Conservation (phyloP, 2,113 vertebrate genomes). For the Fulmarus glacialis region DNA sequence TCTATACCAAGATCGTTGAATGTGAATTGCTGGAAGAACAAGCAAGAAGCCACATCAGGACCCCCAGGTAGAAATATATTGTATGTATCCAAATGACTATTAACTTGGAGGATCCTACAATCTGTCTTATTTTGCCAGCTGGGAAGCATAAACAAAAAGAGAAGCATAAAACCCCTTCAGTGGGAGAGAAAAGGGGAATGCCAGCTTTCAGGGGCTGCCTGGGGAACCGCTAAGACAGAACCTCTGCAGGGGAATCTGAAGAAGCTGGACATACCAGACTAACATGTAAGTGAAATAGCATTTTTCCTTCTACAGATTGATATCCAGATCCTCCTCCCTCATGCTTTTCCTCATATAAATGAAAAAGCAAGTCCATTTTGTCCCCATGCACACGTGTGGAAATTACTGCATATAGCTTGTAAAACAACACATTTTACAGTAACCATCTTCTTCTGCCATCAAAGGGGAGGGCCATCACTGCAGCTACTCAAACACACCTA, state of each 20-base stretch:
- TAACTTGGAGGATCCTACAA: not conserved
- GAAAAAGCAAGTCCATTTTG: not conserved
- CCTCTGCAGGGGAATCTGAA: not conserved
- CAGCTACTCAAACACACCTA: not conserved
- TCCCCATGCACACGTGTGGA: rapidly evolving
- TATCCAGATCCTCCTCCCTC: not conserved
- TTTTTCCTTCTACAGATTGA: not conserved
- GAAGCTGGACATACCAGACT: not conserved
- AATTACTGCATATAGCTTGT: rapidly evolving
- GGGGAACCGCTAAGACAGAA: not conserved
- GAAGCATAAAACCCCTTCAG: not conserved
- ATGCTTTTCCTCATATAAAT: not conserved
- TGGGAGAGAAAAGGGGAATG: not conserved
- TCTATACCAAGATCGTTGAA: not conserved
- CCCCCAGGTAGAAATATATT: not conserved
- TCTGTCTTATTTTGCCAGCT: not conserved
- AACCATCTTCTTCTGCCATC: not conserved
- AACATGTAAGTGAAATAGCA: not conserved
- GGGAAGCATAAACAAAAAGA: not conserved
- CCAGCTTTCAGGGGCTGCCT: not conserved
- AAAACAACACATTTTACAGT: not conserved
- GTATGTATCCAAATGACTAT: not conserved
- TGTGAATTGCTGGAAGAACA: not conserved
- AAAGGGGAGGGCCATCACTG: not conserved
- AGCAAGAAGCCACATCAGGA: not conserved